Conservation (phyloP, 1,140 invertebrate genomes). For the Psilanteris sp. region DNA sequence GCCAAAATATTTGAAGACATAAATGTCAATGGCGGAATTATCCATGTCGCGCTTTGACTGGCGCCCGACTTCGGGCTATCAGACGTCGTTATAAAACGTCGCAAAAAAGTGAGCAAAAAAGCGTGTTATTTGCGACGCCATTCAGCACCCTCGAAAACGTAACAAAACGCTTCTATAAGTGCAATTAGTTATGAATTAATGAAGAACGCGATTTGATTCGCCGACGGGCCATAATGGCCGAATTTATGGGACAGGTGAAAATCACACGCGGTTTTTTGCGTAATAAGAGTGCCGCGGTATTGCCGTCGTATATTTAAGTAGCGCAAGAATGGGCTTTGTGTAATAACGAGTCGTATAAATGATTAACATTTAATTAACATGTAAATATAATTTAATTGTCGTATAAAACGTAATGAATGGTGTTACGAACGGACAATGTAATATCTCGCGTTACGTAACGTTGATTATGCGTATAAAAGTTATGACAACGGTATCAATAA, state of each 20-base stretch:
- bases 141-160: too few species aligned
- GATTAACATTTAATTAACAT: conserved; percentile 45
- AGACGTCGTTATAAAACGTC: too few species aligned
- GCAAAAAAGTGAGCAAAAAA: too few species aligned
- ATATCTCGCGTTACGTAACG: background rate
- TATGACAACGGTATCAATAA: background rate
- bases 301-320: conserved; percentile 25
- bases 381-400: conserved; percentile 33
- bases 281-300: conserved; percentile 23
- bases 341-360: conserved; percentile 6
- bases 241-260: conserved; percentile 43
- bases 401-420: conserved; percentile 11
- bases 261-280: conserved; percentile 31
- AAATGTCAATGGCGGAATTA: too few species aligned
- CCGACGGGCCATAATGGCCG: too few species aligned
- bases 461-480: conserved; percentile 6
- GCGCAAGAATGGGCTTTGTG: conserved; percentile 7
- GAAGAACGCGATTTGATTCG: conserved; percentile 19
- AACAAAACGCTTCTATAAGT: too few species aligned
- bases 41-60: too few species aligned
- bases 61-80: too few species aligned
- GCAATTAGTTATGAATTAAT: too few species aligned
- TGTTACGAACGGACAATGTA: conserved; percentile 1
- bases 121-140: too few species aligned
- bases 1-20: too few species aligned